Conservation (phyloP, 2,113 vertebrate genomes). For the Tor tambroides region DNA sequence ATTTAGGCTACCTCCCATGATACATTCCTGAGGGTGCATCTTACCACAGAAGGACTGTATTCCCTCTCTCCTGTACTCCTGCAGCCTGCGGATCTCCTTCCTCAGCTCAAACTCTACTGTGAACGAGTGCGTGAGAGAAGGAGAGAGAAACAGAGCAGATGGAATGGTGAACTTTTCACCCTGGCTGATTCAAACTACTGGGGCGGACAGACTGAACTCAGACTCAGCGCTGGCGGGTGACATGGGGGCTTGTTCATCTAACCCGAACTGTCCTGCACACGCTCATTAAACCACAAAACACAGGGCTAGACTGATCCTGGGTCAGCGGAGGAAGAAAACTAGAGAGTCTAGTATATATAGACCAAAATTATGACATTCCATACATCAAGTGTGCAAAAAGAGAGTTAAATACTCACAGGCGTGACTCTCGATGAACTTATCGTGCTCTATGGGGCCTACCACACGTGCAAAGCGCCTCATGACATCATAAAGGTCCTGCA, state of each 20-base stretch:
- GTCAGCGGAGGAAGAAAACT: background rate
- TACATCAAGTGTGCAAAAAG: background rate
- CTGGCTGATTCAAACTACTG: background rate
- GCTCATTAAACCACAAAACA: constrained; percentile 12
- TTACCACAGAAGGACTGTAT: constrained; percentile 98
- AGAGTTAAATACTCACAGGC: constrained; percentile 80
- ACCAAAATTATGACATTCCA: background rate
- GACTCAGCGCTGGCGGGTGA: background rate
- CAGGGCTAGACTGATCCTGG: background rate
- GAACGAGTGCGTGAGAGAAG: constrained; percentile 6
- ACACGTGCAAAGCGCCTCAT: constrained; percentile 94
- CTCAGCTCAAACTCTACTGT: constrained; percentile 97
- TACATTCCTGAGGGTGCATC: constrained; percentile 62
- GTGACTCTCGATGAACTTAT: constrained; percentile 98
- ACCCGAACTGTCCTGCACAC: background rate
- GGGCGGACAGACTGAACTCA: background rate
- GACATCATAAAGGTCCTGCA: constrained; percentile 93
- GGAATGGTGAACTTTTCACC: constrained; percentile 46
- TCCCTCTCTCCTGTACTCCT: constrained; percentile 92
- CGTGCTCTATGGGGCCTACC: constrained; percentile 89
- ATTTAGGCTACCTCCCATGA: background rate
- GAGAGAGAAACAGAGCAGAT: background rate
- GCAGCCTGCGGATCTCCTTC: constrained; percentile 89
- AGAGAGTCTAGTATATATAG: background rate
- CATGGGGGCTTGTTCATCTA: constrained; percentile 1